Evolutionary conservation across 2,888 invertebrate species (phyloP).

Genomic region (Mesopsocus fuscifrons): DNA sequence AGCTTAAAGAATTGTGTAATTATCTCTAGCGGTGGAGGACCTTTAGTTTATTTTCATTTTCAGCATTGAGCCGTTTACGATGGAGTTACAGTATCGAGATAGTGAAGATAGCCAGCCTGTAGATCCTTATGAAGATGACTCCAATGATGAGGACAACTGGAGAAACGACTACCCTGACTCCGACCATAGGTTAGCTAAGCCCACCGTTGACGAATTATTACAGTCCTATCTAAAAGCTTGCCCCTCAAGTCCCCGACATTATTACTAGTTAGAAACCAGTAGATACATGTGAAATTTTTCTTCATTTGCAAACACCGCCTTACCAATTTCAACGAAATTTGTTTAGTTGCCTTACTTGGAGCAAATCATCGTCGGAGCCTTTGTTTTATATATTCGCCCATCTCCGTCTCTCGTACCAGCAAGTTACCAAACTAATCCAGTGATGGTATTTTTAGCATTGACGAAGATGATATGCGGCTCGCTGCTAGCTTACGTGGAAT

Average conservation of each 20-base stretch:
- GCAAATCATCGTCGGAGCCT: too few relatives aligned
- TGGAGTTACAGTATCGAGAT: constrained; percentile 14
- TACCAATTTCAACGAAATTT: too few relatives aligned
- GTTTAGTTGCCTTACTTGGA: too few relatives aligned
- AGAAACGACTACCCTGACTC: constrained; percentile 62
- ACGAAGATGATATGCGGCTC: constrained; percentile 38
- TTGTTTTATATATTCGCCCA: too few relatives aligned
- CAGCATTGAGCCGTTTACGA: constrained; percentile 22
- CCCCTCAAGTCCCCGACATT: not conserved
- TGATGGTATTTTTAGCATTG: constrained; percentile 29
- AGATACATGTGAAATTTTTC: not conserved
- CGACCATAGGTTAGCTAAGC: constrained; percentile 32
- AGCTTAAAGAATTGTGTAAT: not conserved
- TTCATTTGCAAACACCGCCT: too few relatives aligned
- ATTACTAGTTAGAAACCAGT: not conserved
- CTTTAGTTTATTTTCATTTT: not conserved
- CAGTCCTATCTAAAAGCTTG: too few relatives aligned
- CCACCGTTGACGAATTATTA: too few relatives aligned
- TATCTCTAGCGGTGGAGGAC: not conserved
- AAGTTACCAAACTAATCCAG: too few relatives aligned
- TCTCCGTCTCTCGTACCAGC: too few relatives aligned
- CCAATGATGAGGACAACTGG: constrained; percentile 60
- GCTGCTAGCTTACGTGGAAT: constrained; percentile 29
- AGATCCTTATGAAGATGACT: constrained; percentile 31
- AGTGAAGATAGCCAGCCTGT: constrained; percentile 22